Evolutionary conservation across 37 sponge, comb jelly and placozoan species (phyloP).

Genomic region (Theonella swinhoei): DNA sequence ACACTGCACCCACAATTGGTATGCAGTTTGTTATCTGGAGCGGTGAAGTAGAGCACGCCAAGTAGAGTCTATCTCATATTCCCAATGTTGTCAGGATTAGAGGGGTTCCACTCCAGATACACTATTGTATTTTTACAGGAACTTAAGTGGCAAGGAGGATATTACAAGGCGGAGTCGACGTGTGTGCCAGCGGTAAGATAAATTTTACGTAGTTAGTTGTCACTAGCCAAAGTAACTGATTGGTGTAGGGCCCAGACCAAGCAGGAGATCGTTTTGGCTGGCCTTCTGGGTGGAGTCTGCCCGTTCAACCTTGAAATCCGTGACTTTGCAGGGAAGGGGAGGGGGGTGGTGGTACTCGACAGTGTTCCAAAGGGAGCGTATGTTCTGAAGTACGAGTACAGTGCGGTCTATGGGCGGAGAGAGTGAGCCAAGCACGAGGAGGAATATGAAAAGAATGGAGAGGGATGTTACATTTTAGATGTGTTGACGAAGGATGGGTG

Average conservation of each 20-base stretch:
- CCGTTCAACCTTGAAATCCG: background rate
- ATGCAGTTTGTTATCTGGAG: no score
- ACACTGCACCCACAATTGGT: no score
- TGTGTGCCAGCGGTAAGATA: no score
- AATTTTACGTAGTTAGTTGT: no score
- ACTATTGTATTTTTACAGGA: no score
- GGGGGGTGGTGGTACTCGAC: background rate
- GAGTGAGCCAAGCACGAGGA: background rate
- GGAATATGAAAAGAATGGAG: background rate
- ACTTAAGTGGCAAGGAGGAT: no score
- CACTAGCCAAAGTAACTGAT: no score
- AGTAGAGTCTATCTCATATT: no score
- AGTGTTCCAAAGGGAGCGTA: background rate
- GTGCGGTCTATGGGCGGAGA: background rate
- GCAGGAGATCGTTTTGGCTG: background rate
- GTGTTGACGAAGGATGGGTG: background rate
- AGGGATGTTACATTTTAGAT: background rate
- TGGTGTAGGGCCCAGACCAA: background rate
- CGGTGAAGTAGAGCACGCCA: no score
- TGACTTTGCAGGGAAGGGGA: background rate
- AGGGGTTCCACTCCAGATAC: no score
- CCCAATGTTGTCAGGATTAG: no score
- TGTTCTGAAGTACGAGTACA: background rate
- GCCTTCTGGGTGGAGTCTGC: background rate
- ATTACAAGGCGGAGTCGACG: no score